These are phyloP conservation scores for Phlogophora meticulosa DNA, from an alignment of 2,888 invertebrate species.

Conservation along the genomic window DNA sequence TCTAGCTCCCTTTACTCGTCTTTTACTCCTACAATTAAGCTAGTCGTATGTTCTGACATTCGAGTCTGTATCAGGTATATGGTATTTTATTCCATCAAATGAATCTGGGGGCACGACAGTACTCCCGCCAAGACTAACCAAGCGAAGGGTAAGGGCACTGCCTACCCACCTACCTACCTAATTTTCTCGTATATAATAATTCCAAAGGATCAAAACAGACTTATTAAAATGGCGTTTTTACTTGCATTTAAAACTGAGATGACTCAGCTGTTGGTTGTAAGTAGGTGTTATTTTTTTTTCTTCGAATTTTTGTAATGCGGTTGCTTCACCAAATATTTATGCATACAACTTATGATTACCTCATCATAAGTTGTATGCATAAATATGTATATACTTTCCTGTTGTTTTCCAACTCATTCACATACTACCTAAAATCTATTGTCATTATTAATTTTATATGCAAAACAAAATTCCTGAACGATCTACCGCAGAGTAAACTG, in stretches of 20 bases:
- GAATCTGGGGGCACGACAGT: too few species aligned
- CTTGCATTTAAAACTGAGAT: neutral
- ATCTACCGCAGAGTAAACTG: slow-evolving; percentile 9
- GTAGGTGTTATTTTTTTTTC: neutral
- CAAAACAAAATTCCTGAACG: slow-evolving; percentile 1
- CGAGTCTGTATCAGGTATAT: neutral
- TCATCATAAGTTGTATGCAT: neutral
- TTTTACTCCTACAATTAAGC: neutral
- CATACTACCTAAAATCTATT: neutral
- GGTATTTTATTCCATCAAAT: neutral
- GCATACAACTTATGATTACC: neutral
- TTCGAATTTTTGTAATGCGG: neutral
- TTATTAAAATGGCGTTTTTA: too few species aligned
- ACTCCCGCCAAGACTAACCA: too few species aligned
- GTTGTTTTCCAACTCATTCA: slow-evolving; percentile 17
- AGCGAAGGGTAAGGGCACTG: too few species aligned
- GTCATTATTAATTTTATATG: slow-evolving; percentile 1
- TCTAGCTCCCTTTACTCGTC: neutral
- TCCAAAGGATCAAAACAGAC: too few species aligned
- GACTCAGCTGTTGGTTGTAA: neutral
- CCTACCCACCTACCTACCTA: too few species aligned
- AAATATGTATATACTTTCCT: neutral
- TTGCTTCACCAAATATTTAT: too few species aligned
- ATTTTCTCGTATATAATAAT: too few species aligned
- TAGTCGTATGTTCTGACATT: neutral